Evolutionary conservation across 2,888 invertebrate genomes (phyloP).

Genomic region (Aphodius granarius): DNA sequence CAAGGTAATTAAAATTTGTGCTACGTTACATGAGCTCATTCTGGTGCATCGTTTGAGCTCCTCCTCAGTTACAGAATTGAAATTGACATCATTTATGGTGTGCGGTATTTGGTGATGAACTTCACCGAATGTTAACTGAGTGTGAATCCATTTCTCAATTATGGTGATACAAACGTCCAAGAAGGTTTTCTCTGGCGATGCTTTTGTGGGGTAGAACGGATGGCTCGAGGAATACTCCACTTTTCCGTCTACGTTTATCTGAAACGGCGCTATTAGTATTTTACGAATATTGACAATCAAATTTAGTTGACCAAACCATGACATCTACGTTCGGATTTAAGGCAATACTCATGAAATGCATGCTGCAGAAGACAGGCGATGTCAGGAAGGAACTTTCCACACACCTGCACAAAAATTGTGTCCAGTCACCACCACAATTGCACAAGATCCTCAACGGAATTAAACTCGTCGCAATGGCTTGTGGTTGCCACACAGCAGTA

Average conservation of each 20-base stretch:
- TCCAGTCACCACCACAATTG: neutral
- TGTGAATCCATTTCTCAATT: neutral
- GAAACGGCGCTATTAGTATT: neutral
- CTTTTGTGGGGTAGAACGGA: neutral
- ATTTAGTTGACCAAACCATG: neutral
- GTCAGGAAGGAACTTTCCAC: neutral
- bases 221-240: neutral
- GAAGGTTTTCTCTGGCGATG: neutral
- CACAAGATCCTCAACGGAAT: neutral
- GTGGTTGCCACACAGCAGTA: neutral
- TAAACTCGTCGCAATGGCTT: neutral
- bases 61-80: neutral
- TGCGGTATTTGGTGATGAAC: neutral
- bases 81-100: neutral
- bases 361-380: neutral
- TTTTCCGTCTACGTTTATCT: neutral
- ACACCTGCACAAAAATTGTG: neutral
- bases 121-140: neutral
- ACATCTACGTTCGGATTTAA: neutral
- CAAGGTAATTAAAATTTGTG: neutral
- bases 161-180: neutral
- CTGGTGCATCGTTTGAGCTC: neutral
- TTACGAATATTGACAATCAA: too few species aligned
- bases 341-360: neutral
- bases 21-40: neutral